These are phyloP conservation scores for Heliocidaris erythrogramma DNA, from an alignment of 35 echinoderm and acorn worm species.

Conservation along the genomic window DNA sequence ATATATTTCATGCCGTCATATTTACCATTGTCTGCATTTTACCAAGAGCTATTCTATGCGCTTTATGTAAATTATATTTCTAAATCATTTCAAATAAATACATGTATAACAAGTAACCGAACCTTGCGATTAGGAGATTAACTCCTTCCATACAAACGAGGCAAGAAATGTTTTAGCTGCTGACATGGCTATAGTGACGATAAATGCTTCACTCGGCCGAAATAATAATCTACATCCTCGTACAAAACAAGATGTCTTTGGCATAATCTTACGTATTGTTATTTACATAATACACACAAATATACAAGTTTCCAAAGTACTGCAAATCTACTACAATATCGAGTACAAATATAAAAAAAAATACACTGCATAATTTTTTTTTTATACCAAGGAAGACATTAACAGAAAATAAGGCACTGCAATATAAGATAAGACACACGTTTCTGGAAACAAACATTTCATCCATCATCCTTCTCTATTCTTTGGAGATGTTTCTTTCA, in stretches of 20 bases:
- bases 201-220: not conserved
- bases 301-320: not conserved
- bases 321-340: not conserved
- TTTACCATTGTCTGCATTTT: too few species aligned
- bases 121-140: not conserved
- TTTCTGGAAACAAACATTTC: not conserved
- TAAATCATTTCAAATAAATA: not conserved
- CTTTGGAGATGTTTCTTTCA: too few species aligned
- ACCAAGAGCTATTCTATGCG: not conserved
- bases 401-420: not conserved
- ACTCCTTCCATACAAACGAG: not conserved
- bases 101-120: not conserved
- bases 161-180: not conserved
- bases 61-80: not conserved
- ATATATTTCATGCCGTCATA: too few species aligned
- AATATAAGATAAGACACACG: not conserved
- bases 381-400: not conserved
- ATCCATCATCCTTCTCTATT: too few species aligned
- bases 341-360: not conserved
- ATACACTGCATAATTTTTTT: not conserved
- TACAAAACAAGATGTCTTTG: conserved; percentile 3
- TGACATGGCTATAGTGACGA: not conserved
- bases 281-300: conserved; percentile 13
- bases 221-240: not conserved
- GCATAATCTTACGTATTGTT: not conserved